Evolutionary conservation across 2,888 invertebrate genomes (phyloP), one percentile per base, ranked within the genome.

Genomic region (Colostygia pectinataria): DNA sequence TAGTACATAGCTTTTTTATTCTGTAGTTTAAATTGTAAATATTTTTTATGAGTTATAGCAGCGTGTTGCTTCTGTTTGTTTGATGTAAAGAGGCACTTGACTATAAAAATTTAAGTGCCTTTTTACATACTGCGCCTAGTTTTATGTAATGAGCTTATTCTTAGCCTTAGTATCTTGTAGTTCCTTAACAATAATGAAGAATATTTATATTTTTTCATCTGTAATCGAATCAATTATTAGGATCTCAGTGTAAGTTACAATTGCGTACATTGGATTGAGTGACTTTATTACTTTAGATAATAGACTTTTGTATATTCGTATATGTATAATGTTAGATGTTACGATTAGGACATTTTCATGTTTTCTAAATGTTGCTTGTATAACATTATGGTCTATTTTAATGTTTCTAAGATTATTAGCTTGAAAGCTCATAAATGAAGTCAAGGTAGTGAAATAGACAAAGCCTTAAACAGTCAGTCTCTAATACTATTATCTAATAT

Each of bases 81-180:
- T 55, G 45, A 62, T 69, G 73, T 71, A 71, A 80, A 64, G 68
- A 69, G 60, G 66, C 65, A 76, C 77, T 82, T 81, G 81, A 82
- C 73, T 67, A 18, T 44, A n/a, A n/a, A n/a, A n/a, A 65, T 68
- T 80, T 77, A 80, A 81, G 77, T 75, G 68, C 68, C 71, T 74
- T 74, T 75, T 80, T 72, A 72, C 74, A 65, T 56, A 45, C 27
- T 8, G 25, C 18, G 41, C 24, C 12, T 42, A 46, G 45, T 51
- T 37, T 10, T 34, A 28, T 34, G 10, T 47, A 32, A 27, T 14
- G 37, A 55, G 57, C 45, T 56, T 15, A 52, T 48, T 55, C 37
- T 43, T 57, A 50, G 50, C 38, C 41, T 50, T 49, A 49, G 41
- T 40, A 42, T 45, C 27, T 27, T 27, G 27, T 48, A 48, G 53